Evolutionary conservation across 2,113 vertebrate genomes (phyloP), one percentile per base, ranked within the genome.

Genomic region (Manacus vitellinus): DNA sequence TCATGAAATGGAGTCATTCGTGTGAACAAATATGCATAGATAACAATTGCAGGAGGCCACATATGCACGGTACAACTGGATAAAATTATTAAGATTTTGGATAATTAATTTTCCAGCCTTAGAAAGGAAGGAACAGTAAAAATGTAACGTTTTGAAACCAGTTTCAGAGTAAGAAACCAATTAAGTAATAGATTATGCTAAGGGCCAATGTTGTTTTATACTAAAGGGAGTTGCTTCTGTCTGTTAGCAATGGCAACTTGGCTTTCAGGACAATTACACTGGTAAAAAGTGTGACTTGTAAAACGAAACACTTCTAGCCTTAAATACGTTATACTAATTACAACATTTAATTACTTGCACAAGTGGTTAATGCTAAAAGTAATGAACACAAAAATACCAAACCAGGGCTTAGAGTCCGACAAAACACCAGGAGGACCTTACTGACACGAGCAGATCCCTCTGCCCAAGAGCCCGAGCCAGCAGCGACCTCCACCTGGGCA

Each of bases 31-130:
- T 95, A 91, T 3, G 8, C 88, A 71, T 14, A 65, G 68, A 79
- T 74, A 94, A 92, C 79, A 91, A 88, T 78, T 77, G 66, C 62
- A 94, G 81, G 81, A 88, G 90, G 85, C 59, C 80, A 85, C 52
- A 86, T 51, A 39, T 35, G 58, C 76, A 87, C 76, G 55, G 25
- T 44, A 59, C 1, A 30, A 56, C 33, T 15, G n/a, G 68, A 70
- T 62, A 80, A 80, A 86, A 83, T 88, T 70, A 85, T 91, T 76
- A 85, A 41, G 33, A 89, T 85, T 95, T 90, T 25, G 49, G 44
- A n/a, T 80, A 95, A 92, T 56, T 39, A 77, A 80, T 93, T 94
- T 94, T 94, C 35, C 56, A 91, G 66, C 30, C 23, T 49, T 56
- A 77, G 41, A 82, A 93, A 70, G 44, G 70, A 84, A 92, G 9